phyloP scores from a whole-genome alignment of 2,888 invertebrate species.

The Idaea straminata region DNA sequence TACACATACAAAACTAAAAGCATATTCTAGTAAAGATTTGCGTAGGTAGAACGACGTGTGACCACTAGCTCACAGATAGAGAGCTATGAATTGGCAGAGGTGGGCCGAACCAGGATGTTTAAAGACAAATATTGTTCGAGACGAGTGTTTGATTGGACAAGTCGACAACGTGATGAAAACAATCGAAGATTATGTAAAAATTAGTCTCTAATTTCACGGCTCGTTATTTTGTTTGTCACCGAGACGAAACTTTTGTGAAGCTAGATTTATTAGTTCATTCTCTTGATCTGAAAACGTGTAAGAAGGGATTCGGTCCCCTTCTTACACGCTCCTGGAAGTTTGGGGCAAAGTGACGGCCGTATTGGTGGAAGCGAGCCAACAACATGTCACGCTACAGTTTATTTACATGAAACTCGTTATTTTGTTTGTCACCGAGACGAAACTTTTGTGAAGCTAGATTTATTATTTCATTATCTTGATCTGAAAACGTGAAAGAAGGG shows the following conservation, averaged over 20 bases:
- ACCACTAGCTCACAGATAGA: not conserved
- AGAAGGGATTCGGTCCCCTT: no score
- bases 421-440: constrained; percentile 4
- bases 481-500: no score
- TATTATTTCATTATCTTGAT: no score
- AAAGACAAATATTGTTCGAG: constrained; percentile 24
- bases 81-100: constrained; percentile 18
- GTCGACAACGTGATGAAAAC: constrained; percentile 22
- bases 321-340: no score
- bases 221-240: not conserved
- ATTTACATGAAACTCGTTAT: not conserved
- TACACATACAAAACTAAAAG: not conserved
- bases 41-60: not conserved
- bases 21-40: not conserved
- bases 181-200: constrained; percentile 9
- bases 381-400: no score
- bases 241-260: not conserved
- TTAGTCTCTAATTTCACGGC: not conserved
- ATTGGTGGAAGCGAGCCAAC: no score
- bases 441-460: not conserved
- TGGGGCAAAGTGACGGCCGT: no score
- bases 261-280: no score
- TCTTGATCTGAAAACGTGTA: no score
- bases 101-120: constrained; percentile 23
- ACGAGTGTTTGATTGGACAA: constrained; percentile 20